Conservation (phyloP, 2,113 vertebrate genomes). For the Stictonetta naevosa region DNA sequence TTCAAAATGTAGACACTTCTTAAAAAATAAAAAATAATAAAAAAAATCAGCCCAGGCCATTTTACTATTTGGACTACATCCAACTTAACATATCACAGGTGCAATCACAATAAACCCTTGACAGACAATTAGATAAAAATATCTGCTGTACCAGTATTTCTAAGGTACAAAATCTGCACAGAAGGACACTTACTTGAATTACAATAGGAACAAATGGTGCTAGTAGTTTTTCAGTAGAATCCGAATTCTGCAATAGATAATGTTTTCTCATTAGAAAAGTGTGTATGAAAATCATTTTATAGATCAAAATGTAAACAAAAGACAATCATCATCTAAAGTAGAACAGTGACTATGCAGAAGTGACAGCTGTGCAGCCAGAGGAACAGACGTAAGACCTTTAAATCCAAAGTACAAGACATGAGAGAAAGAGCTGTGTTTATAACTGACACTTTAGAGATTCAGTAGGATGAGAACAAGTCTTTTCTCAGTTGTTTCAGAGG, state of each 20-base stretch:
- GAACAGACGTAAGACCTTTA: neutral
- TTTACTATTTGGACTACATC: neutral
- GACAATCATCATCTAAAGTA: neutral
- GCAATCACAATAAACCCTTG: neutral
- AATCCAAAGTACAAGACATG: neutral
- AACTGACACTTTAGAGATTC: neutral
- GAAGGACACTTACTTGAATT: conserved; percentile 66
- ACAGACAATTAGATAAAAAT: neutral
- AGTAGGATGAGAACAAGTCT: neutral
- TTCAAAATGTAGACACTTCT: neutral
- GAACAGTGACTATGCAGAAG: neutral
- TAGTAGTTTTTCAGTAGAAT: conserved; percentile 85
- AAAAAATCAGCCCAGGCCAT: neutral
- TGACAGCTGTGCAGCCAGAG: neutral
- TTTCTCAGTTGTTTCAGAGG: neutral
- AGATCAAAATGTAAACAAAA: neutral
- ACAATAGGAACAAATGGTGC: conserved; percentile 69
- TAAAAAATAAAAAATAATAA: neutral
- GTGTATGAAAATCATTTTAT: neutral
- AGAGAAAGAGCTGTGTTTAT: neutral
- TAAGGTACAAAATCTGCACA: neutral
- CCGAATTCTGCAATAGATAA: conserved; percentile 75
- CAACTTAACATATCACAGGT: neutral
- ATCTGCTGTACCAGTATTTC: neutral
- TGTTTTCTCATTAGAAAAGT: neutral